These are phyloP conservation scores for Hystrix brachyura DNA, from an alignment of 2,113 vertebrate genomes.

Conservation along the genomic window DNA sequence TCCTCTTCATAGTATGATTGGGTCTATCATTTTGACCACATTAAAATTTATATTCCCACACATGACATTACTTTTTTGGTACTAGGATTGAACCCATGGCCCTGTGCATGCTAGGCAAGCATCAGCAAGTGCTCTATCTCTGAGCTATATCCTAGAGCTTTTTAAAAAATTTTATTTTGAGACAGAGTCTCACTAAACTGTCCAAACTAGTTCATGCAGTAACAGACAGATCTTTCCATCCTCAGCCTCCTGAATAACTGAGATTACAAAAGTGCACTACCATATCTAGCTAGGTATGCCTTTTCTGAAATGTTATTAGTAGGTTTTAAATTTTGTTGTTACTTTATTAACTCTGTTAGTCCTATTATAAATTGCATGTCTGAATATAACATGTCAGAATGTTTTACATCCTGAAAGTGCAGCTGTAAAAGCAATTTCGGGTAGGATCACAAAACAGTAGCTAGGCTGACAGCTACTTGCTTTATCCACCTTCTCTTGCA, in stretches of 20 bases:
- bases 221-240: background rate
- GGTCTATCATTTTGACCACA: slow-evolving; percentile 73
- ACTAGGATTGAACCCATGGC: background rate
- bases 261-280: too few species aligned
- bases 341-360: background rate
- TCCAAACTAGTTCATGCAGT: background rate
- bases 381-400: slow-evolving; percentile 41
- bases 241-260: background rate
- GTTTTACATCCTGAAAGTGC: slow-evolving; percentile 9
- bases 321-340: background rate
- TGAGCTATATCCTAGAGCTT: background rate
- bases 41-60: slow-evolving; percentile 22
- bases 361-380: background rate
- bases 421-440: background rate
- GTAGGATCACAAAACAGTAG: background rate
- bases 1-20: slow-evolving; percentile 60
- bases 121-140: background rate
- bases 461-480: too few species aligned
- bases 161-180: background rate
- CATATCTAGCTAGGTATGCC: background rate
- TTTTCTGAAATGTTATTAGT: slow-evolving; percentile 42
- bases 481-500: background rate
- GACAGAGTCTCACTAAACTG: background rate
- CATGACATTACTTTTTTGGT: background rate
- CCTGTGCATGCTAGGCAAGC: background rate